phyloP scores from a whole-genome alignment of 2,797 vertebrate genomes.

The Cephalopachus bancanus region DNA sequence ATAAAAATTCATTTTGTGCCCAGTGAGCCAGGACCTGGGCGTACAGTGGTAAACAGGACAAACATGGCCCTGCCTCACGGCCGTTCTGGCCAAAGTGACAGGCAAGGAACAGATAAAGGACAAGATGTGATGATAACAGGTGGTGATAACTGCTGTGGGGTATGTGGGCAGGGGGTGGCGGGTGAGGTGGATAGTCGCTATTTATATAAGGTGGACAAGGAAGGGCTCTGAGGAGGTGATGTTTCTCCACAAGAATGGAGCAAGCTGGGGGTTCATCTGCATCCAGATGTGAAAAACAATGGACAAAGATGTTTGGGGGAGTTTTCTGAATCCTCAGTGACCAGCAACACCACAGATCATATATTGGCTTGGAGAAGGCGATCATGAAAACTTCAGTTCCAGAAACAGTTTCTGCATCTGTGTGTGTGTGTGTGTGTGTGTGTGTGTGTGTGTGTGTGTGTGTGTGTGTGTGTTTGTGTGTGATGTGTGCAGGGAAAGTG shows the following conservation, averaged over 20 bases:
- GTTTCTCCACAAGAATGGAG: background rate
- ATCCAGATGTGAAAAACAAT: background rate
- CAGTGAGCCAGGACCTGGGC: background rate
- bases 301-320: background rate
- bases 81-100: background rate
- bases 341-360: background rate
- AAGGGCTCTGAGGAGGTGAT: background rate
- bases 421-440: background rate
- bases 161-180: fast-evolving
- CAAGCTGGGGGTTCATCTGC: background rate
- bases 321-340: background rate
- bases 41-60: background rate
- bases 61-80: background rate
- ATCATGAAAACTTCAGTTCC: background rate
- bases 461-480: background rate
- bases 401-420: background rate
- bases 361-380: background rate
- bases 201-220: background rate
- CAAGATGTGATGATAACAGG: background rate
- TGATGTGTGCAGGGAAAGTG: background rate
- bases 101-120: background rate
- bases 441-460: background rate
- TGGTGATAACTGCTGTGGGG: background rate
- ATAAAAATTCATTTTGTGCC: background rate
- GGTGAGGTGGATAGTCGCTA: background rate